Conservation (phyloP, 2,797 vertebrate genomes). For the Lates japonicus region DNA sequence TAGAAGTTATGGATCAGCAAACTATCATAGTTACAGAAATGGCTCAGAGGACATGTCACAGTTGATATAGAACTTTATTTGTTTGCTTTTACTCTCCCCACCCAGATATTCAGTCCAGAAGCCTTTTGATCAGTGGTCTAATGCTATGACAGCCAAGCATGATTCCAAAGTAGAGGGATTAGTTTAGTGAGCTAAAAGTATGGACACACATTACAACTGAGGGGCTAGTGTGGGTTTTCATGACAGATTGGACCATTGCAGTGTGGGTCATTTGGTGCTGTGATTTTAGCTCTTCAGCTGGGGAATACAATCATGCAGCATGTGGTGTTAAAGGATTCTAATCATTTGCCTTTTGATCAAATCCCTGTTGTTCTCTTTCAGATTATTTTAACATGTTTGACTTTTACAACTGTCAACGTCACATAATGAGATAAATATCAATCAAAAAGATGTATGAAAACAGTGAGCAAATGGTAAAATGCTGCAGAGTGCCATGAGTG, state of each 20-base stretch:
- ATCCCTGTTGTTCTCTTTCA: not conserved
- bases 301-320: not conserved
- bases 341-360: not conserved
- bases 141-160: not conserved
- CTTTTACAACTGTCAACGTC: not conserved
- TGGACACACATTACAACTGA: not conserved
- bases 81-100: not conserved
- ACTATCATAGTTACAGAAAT: not conserved
- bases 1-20: not conserved
- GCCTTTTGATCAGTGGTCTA: slow-evolving; percentile 1
- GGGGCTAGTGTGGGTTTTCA: not conserved
- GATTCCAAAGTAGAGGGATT: slow-evolving; percentile 21
- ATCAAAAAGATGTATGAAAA: not conserved
- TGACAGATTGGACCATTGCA: not conserved
- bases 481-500: too few species aligned
- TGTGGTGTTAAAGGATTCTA: not conserved
- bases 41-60: not conserved
- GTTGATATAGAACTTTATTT: not conserved
- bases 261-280: not conserved
- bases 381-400: not conserved
- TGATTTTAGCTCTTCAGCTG: not conserved
- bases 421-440: not conserved
- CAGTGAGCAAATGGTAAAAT: not conserved
- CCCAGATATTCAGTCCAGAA: not conserved
- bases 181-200: slow-evolving; percentile 7